Conservation (phyloP, 2,797 vertebrate genomes). For the Kryptopterus vitreolus region DNA sequence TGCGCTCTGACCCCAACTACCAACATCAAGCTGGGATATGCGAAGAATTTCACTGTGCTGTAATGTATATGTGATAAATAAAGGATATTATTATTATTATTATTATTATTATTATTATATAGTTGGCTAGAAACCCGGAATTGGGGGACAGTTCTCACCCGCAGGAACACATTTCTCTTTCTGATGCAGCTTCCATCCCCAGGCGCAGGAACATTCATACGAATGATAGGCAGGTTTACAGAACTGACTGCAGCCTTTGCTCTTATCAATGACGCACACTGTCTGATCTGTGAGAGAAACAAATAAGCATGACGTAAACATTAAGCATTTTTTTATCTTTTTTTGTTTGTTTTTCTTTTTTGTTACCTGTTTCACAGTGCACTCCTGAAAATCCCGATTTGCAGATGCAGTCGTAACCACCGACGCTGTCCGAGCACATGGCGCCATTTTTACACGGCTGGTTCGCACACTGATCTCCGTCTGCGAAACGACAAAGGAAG, state of each 20-base stretch:
- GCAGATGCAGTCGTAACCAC: conserved; percentile 79
- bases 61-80: no score
- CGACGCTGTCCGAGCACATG: conserved; percentile 79
- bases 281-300: conserved; percentile 65
- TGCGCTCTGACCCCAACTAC: no score
- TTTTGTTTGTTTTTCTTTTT: background rate
- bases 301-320: background rate
- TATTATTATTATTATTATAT: no score
- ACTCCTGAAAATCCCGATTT: conserved; percentile 74
- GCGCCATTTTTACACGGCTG: conserved; percentile 78
- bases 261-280: conserved; percentile 65
- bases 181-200: conserved; percentile 69
- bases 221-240: conserved; percentile 75
- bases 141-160: conserved; percentile 57
- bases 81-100: no score
- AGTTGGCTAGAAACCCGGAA: background rate
- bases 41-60: no score
- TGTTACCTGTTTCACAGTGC: conserved; percentile 75
- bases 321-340: no score
- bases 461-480: conserved; percentile 76
- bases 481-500: conserved; percentile 60
- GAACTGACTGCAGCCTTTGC: conserved; percentile 77
- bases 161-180: conserved; percentile 67
- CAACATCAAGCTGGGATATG: no score
- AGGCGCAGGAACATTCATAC: conserved; percentile 74